These are phyloP conservation scores for Amphiura filiformis DNA, from an alignment of 35 echinoderm and acorn worm genomes.

Conservation along the genomic window DNA sequence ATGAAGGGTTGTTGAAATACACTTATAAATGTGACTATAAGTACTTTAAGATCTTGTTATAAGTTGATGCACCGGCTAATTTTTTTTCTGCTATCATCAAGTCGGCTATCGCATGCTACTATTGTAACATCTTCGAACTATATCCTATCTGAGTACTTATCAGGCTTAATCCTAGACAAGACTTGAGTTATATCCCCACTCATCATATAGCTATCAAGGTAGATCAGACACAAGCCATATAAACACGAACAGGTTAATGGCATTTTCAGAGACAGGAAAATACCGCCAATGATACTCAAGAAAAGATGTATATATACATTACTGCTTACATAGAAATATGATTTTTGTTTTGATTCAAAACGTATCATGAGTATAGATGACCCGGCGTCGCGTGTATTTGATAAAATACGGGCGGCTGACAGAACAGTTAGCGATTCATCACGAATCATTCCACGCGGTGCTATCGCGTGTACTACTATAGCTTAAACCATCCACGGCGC, in stretches of 20 bases:
- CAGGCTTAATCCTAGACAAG: not conserved
- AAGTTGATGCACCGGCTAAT: too few relatives aligned
- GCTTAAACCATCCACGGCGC: not conserved
- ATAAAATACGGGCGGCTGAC: not conserved
- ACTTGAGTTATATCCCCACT: not conserved
- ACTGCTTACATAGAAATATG: slow-evolving; percentile 2
- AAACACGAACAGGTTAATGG: not conserved
- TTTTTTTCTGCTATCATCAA: not conserved
- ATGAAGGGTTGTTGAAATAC: too few relatives aligned
- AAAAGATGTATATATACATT: slow-evolving; percentile 5
- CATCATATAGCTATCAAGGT: not conserved
- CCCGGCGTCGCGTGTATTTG: not conserved
- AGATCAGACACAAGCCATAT: slow-evolving; percentile 8
- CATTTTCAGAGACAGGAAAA: not conserved
- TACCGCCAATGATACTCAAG: not conserved
- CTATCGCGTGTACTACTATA: not conserved
- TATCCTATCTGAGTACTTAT: not conserved
- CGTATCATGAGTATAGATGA: not conserved
- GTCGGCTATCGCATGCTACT: too few relatives aligned
- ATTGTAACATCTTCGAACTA: too few relatives aligned
- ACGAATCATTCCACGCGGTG: not conserved
- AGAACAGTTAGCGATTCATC: too few relatives aligned
- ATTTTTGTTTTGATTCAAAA: slow-evolving; percentile 2
- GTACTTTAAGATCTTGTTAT: too few relatives aligned
- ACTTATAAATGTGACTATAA: too few relatives aligned